Conservation (phyloP, 2,113 vertebrate species). For the Pogona vitticeps region DNA sequence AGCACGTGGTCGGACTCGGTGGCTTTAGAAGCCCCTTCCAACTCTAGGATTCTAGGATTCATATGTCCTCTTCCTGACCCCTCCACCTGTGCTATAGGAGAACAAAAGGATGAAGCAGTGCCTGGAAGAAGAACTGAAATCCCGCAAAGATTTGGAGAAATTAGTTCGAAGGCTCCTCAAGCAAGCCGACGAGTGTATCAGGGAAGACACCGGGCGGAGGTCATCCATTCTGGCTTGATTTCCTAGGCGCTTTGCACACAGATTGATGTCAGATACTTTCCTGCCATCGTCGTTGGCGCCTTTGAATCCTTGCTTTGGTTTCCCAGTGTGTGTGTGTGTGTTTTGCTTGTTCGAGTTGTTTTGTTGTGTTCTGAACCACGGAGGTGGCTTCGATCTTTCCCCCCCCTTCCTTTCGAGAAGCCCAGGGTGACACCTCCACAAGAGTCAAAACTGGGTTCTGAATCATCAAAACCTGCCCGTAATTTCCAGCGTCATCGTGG, state of each 20-base stretch:
- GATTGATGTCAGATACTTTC: constrained; percentile 54
- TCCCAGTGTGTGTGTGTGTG: constrained; percentile 36
- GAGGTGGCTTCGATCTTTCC: constrained; percentile 10
- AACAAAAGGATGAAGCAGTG: constrained; percentile 97
- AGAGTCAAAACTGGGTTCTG: constrained; percentile 50
- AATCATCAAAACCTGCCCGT: constrained; percentile 61
- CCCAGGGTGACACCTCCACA: constrained; percentile 46
- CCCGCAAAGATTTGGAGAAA: constrained; percentile 94
- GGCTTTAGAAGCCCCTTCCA: not conserved
- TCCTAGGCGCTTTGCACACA: constrained; percentile 35
- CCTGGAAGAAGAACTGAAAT: constrained; percentile 96
- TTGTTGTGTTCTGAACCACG: not conserved
- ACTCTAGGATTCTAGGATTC: too few relatives aligned
- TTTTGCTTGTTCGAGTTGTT: not conserved
- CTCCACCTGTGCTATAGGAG: constrained; percentile 77
- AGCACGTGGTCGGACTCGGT: not conserved
- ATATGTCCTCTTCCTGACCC: not conserved
- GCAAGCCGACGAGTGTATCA: constrained; percentile 89
- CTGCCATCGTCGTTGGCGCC: constrained; percentile 57
- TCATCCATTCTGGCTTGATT: constrained; percentile 67
- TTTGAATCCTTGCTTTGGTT: constrained; percentile 59
- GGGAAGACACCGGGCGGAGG: constrained; percentile 86
- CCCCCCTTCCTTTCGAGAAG: constrained; percentile 46
- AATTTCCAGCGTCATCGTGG: constrained; percentile 57
- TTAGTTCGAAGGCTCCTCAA: constrained; percentile 91